Evolutionary conservation across 2,888 invertebrate species (phyloP).

Genomic region (Callimorpha dominula): DNA sequence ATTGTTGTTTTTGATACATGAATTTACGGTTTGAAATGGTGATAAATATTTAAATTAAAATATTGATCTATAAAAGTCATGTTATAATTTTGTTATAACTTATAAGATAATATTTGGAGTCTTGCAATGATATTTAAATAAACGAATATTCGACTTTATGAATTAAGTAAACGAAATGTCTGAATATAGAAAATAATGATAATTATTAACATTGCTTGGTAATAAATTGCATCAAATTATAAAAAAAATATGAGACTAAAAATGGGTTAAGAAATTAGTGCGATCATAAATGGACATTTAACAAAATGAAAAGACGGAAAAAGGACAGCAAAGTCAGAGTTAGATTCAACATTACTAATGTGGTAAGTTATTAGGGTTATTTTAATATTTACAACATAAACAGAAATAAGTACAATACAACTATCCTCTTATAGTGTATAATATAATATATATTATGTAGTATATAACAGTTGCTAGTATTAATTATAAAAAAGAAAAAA

Average conservation of each 20-base stretch:
- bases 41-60: background rate
- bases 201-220: background rate
- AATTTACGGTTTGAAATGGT: background rate
- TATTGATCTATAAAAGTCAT: background rate
- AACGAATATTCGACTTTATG: background rate
- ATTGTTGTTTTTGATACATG: background rate
- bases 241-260: background rate
- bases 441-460: no score
- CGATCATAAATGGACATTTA: slow-evolving; percentile 28
- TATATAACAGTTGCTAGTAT: no score
- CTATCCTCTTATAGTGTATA: no score
- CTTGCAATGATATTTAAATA: background rate
- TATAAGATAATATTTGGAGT: background rate
- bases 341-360: slow-evolving; percentile 70
- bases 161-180: background rate
- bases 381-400: background rate
- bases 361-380: slow-evolving; percentile 59
- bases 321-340: slow-evolving; percentile 71
- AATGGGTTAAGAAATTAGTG: slow-evolving; percentile 39
- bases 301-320: slow-evolving; percentile 75
- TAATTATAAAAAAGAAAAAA: no score
- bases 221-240: background rate
- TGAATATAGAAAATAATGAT: background rate
- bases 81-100: background rate
- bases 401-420: no score